Conservation (phyloP, 2,797 vertebrate species). For the Spinus olivaceus region DNA sequence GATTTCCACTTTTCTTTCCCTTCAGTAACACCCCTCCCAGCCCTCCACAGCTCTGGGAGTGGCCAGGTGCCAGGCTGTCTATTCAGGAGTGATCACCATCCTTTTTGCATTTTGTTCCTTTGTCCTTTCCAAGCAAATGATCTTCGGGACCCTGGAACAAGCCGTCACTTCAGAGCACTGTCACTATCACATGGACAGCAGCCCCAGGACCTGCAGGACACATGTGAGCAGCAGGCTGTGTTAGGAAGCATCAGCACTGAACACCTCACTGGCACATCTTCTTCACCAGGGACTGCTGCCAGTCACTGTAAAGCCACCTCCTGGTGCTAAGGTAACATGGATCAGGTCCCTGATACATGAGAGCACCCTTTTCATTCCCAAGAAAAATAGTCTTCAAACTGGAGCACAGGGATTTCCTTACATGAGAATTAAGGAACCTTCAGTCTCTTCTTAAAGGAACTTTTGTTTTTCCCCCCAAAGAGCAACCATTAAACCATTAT, state of each 20-base stretch:
- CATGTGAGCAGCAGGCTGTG: not conserved
- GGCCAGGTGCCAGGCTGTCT: not conserved
- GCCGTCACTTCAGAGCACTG: not conserved
- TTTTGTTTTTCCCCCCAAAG: not conserved
- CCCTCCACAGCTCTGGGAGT: not conserved
- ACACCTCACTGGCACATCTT: not conserved
- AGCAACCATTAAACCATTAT: not conserved
- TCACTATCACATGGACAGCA: not conserved
- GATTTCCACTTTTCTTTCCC: not conserved
- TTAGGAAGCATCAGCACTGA: not conserved
- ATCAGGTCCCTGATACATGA: not conserved
- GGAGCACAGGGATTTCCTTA: not conserved
- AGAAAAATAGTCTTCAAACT: not conserved
- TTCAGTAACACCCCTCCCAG: not conserved
- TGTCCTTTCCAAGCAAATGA: not conserved
- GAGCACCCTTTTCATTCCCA: not conserved
- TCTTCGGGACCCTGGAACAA: not conserved
- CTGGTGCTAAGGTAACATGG: not conserved
- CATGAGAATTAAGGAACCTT: not conserved
- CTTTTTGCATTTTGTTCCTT: not conserved
- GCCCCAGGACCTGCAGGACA: not conserved
- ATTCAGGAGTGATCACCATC: not conserved
- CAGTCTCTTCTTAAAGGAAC: not conserved
- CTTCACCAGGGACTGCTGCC: not conserved
- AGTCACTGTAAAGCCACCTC: not conserved